Conservation (phyloP, 2,113 vertebrate species). For the Stigmatopora nigra region DNA sequence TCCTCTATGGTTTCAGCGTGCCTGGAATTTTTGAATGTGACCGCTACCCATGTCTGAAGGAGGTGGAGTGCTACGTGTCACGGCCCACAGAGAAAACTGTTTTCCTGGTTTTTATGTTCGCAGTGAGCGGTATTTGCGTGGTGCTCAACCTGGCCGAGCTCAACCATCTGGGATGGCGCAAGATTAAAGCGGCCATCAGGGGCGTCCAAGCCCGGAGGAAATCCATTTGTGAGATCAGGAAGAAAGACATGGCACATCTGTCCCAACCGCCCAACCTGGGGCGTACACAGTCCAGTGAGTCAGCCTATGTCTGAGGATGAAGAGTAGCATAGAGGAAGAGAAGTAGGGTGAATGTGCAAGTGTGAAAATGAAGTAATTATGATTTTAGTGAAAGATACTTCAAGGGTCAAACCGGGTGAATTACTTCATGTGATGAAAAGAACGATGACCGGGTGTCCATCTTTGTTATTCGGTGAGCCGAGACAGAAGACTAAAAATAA, state of each 20-base stretch:
- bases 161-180: conserved; percentile 85
- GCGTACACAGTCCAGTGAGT: conserved; percentile 82
- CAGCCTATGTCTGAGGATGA: conserved; percentile 75
- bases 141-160: conserved; percentile 86
- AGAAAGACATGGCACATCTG: conserved; percentile 72
- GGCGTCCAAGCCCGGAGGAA: conserved; percentile 78
- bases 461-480: conserved; percentile 10
- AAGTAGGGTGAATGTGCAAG: conserved; percentile 37
- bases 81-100: conserved; percentile 83
- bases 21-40: conserved; percentile 80
- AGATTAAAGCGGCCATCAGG: conserved; percentile 77
- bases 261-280: conserved; percentile 73
- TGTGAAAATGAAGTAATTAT: conserved; percentile 27
- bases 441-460: conserved; percentile 26
- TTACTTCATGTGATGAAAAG: conserved; percentile 22
- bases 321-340: conserved; percentile 7
- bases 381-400: conserved; percentile 36
- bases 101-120: conserved; percentile 88
- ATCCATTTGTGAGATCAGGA: conserved; percentile 73
- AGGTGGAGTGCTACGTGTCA: conserved; percentile 87
- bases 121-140: conserved; percentile 85
- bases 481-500: conserved; percentile 15
- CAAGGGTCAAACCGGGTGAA: conserved; percentile 14
- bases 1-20: conserved; percentile 82
- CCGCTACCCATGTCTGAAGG: conserved; percentile 83